These are phyloP conservation scores for Pediacus dermestoides DNA, from an alignment of 2,888 invertebrate species.

Conservation along the genomic window DNA sequence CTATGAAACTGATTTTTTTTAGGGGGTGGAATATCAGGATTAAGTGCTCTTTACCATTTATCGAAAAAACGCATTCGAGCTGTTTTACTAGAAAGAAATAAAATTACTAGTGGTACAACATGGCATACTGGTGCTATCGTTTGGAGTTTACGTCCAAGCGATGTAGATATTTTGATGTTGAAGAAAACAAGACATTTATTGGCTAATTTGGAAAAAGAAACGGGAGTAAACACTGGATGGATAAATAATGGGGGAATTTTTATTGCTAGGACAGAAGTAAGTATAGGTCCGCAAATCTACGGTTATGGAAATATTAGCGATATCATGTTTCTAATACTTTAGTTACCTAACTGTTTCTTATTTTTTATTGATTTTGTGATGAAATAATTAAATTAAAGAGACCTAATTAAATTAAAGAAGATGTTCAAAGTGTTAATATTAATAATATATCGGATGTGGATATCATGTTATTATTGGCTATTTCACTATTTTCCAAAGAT, in stretches of 20 bases:
- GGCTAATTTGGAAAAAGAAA: conserved; percentile 69
- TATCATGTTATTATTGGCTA: no score
- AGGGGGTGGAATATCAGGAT: conserved; percentile 35
- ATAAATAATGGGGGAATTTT: conserved; percentile 87
- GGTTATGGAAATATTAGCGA: no score
- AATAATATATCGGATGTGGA: no score
- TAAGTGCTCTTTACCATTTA: conserved; percentile 32
- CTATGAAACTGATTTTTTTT: conserved; percentile 11
- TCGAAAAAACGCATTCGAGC: conserved; percentile 32
- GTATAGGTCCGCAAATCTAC: no score
- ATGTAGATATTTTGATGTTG: conserved; percentile 78
- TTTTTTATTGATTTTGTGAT: neutral
- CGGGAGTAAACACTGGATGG: conserved; percentile 81
- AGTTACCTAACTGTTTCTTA: no score
- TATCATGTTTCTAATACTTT: no score
- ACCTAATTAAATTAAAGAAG: no score
- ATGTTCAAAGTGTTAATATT: no score
- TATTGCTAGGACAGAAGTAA: conserved; percentile 68
- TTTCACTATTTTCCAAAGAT: no score
- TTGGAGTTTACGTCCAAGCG: conserved; percentile 69
- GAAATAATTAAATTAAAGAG: conserved; percentile 2
- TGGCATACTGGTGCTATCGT: conserved; percentile 35
- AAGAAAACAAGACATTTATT: conserved; percentile 68
- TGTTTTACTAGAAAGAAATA: conserved; percentile 29
- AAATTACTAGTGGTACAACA: conserved; percentile 33